phyloP scores from a whole-genome alignment of 1,140 invertebrate species.

The Danaus melanippus region DNA sequence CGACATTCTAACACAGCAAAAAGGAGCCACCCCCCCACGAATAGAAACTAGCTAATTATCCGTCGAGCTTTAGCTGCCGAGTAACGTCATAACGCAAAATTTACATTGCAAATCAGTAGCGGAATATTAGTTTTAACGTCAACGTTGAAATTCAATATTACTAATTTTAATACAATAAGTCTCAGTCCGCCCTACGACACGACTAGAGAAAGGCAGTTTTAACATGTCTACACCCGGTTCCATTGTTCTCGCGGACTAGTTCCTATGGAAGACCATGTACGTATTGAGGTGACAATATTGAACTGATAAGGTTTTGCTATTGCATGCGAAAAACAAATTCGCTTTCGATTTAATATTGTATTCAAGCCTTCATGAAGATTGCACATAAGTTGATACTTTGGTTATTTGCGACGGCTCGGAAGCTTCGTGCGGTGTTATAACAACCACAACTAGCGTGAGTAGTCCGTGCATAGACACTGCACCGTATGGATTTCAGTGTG shows the following conservation, averaged over 20 bases:
- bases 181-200: conserved; percentile 62
- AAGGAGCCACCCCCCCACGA: conserved; percentile 42
- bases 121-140: conserved; percentile 69
- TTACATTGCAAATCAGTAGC: conserved; percentile 69
- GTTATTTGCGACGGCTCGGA: conserved; percentile 50
- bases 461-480: conserved; percentile 43
- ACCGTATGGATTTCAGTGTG: conserved; percentile 39
- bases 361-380: conserved; percentile 47
- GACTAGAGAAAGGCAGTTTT: conserved; percentile 51
- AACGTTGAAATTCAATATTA: conserved; percentile 67
- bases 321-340: conserved; percentile 42
- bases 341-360: conserved; percentile 51
- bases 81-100: conserved; percentile 62
- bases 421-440: conserved; percentile 48
- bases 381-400: conserved; percentile 50
- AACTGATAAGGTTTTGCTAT: conserved; percentile 21
- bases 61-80: conserved; percentile 56
- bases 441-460: conserved; percentile 45
- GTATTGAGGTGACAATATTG: conserved; percentile 34
- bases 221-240: conserved; percentile 36
- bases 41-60: conserved; percentile 71
- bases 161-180: conserved; percentile 67
- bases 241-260: conserved; percentile 23
- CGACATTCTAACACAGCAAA: conserved; percentile 43
- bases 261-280: conserved; percentile 61